A percentile compares a stretch with the other conserved stretches of the same genome.
Evolutionary conservation across 2,888 invertebrate genomes (phyloP).

Genomic region (Meganola albula): DNA sequence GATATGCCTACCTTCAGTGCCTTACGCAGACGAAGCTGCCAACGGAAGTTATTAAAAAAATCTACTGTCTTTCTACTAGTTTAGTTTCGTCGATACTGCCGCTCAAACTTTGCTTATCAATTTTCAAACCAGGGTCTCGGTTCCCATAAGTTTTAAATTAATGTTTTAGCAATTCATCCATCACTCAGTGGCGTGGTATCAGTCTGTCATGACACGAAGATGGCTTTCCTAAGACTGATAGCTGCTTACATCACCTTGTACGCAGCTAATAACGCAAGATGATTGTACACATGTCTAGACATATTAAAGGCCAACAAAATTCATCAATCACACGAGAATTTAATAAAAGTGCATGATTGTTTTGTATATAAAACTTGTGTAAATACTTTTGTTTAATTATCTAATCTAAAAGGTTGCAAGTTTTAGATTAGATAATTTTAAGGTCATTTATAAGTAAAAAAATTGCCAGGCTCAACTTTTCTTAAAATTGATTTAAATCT

Average conservation of each 20-base stretch:
- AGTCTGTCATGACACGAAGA: slow-evolving; percentile 37
- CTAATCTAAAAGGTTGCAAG: too few species aligned
- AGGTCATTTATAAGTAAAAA: too few species aligned
- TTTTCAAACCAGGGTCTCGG: slow-evolving; percentile 32
- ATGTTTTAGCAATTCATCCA: slow-evolving; percentile 41
- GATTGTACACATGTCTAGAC: slow-evolving; percentile 18
- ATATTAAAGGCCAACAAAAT: slow-evolving; percentile 22
- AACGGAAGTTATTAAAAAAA: too few species aligned
- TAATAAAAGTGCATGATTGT: too few species aligned
- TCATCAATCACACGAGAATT: slow-evolving; percentile 26
- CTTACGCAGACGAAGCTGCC: too few species aligned
- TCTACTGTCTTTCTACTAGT: background rate
- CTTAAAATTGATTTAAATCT: too few species aligned
- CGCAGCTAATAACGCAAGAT: slow-evolving; percentile 23
- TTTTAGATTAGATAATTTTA: too few species aligned
- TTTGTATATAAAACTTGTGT: too few species aligned
- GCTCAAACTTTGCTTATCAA: slow-evolving; percentile 32
- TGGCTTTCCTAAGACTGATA: slow-evolving; percentile 35
- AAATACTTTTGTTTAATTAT: too few species aligned
- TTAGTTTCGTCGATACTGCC: slow-evolving; percentile 6
- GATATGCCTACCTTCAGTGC: too few species aligned
- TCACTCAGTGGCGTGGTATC: slow-evolving; percentile 34
- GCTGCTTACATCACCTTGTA: slow-evolving; percentile 25
- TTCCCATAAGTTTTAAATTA: slow-evolving; percentile 47
- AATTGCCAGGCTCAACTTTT: too few species aligned